Conservation (phyloP, 2,113 vertebrate species). For the Rhinolophus sinicus region DNA sequence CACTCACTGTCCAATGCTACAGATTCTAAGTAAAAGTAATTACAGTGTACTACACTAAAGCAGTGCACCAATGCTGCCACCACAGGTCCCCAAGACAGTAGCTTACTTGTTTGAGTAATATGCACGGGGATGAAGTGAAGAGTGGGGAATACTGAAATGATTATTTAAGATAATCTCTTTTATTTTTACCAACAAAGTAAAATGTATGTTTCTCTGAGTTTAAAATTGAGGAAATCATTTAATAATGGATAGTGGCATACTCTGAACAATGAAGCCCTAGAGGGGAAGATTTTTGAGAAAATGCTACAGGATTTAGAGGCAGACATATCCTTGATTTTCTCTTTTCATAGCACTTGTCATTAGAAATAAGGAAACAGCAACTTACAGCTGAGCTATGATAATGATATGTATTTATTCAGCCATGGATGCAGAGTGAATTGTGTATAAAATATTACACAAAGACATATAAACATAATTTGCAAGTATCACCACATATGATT, state of each 20-base stretch:
- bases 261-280: background rate
- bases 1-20: background rate
- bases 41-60: background rate
- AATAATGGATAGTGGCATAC: background rate
- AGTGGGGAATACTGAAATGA: background rate
- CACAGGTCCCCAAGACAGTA: background rate
- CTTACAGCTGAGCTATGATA: background rate
- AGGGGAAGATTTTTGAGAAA: slow-evolving; percentile 37
- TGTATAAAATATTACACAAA: background rate
- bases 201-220: background rate
- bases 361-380: background rate
- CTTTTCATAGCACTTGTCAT: background rate
- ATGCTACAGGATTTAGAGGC: background rate
- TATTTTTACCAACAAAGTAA: slow-evolving; percentile 13
- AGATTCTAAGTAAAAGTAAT: slow-evolving; percentile 75
- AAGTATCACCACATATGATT: background rate
- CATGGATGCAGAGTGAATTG: background rate
- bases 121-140: background rate
- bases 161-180: background rate
- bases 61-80: background rate
- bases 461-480: background rate
- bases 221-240: slow-evolving; percentile 38
- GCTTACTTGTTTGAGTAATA: background rate
- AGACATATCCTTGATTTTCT: slow-evolving; percentile 28
- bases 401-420: background rate